These are phyloP conservation scores for Andrena bucephala DNA, from an alignment of 2,888 invertebrate genomes.

Conservation along the genomic window DNA sequence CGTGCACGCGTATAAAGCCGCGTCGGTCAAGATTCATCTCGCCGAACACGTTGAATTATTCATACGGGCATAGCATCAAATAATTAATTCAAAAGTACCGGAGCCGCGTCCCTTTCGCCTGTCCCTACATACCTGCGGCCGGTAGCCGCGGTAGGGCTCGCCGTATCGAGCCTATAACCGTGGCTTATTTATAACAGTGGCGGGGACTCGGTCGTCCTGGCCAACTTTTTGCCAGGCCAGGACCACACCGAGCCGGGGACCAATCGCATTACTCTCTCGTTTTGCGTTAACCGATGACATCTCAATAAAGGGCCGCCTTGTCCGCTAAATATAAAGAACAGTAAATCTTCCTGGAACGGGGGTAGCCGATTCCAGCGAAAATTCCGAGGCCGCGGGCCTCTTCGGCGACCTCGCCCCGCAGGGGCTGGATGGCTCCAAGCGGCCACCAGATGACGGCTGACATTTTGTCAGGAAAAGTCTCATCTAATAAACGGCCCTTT, in stretches of 20 bases:
- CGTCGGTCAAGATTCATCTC: constrained; percentile 60
- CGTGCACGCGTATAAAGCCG: constrained; percentile 3
- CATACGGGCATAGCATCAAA: constrained; percentile 70
- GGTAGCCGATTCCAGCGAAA: constrained; percentile 7
- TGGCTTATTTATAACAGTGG: constrained; percentile 65
- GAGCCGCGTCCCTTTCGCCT: constrained; percentile 62
- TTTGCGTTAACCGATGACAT: constrained; percentile 66
- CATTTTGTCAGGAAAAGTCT: not conserved
- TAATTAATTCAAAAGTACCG: constrained; percentile 77
- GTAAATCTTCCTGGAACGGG: constrained; percentile 50
- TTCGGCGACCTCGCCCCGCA: not conserved
- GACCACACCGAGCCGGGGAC: constrained; percentile 64
- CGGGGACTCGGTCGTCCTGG: constrained; percentile 18
- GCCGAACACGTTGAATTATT: constrained; percentile 72
- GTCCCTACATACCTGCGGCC: constrained; percentile 45
- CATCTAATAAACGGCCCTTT: too few species aligned
- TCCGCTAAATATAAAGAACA: constrained; percentile 42
- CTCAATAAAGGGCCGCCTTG: constrained; percentile 63
- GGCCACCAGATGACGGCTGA: not conserved
- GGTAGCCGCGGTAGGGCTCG: constrained; percentile 25
- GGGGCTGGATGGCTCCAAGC: not conserved
- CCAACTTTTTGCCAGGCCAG: constrained; percentile 55
- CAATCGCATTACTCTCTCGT: constrained; percentile 64
- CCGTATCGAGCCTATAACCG: constrained; percentile 38
- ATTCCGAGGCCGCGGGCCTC: constrained; percentile 15